Evolutionary conservation across 2,797 vertebrate genomes (phyloP).

Genomic region (Amblyopsis hoosieri): DNA sequence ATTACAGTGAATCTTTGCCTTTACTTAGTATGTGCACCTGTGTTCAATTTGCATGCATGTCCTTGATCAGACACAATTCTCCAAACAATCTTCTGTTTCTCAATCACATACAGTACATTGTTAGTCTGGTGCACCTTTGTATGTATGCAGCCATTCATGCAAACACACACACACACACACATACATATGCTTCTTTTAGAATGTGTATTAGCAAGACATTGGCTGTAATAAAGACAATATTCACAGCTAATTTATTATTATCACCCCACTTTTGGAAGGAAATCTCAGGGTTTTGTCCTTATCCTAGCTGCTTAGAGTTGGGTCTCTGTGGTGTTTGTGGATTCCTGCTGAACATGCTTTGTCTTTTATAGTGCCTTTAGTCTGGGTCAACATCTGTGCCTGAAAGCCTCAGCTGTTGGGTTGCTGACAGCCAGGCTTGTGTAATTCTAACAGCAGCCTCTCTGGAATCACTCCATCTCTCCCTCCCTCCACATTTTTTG

Average conservation of each 20-base stretch:
- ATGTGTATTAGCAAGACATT: neutral
- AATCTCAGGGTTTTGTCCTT: slow-evolving; percentile 10
- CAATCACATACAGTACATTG: too few relatives aligned
- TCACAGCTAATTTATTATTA: slow-evolving; percentile 15
- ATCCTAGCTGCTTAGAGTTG: slow-evolving; percentile 36
- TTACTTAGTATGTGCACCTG: too few relatives aligned
- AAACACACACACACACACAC: neutral
- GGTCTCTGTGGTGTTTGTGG: neutral
- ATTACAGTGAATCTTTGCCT: too few relatives aligned
- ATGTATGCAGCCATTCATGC: neutral
- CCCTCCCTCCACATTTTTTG: slow-evolving; percentile 41
- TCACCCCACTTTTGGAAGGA: slow-evolving; percentile 55
- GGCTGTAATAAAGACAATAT: neutral
- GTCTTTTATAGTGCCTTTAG: slow-evolving; percentile 1
- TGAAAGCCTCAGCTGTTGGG: slow-evolving; percentile 35
- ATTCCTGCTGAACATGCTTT: slow-evolving; percentile 35
- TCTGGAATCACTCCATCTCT: slow-evolving; percentile 65
- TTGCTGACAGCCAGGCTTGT: slow-evolving; percentile 29
- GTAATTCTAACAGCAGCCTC: slow-evolving; percentile 56
- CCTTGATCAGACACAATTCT: too few relatives aligned
- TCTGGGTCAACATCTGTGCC: slow-evolving; percentile 25
- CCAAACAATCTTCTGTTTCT: too few relatives aligned
- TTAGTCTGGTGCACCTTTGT: too few relatives aligned
- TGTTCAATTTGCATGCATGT: too few relatives aligned
- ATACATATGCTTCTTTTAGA: neutral